These are phyloP conservation scores for Malacosoma neustria DNA, from an alignment of 2,888 invertebrate species.

Conservation along the genomic window DNA sequence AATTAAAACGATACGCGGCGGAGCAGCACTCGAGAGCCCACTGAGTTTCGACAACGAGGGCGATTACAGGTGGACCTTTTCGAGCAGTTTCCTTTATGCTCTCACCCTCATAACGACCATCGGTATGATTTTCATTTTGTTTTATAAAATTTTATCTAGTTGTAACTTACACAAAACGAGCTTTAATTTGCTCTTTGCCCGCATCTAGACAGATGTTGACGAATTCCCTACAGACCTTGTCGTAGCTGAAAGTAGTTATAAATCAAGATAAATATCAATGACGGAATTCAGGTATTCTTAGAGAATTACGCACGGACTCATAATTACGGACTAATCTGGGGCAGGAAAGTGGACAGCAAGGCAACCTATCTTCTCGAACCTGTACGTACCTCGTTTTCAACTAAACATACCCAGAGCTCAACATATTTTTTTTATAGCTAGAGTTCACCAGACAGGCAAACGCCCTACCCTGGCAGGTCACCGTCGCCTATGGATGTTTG, in stretches of 20 bases:
- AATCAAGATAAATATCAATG: not conserved
- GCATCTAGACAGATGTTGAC: not conserved
- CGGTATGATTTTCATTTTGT: slow-evolving; percentile 75
- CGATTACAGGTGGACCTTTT: slow-evolving; percentile 90
- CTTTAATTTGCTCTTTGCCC: not conserved
- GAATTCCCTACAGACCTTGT: not conserved
- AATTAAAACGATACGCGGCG: slow-evolving; percentile 58
- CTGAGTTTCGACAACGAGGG: slow-evolving; percentile 33
- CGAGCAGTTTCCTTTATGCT: slow-evolving; percentile 93
- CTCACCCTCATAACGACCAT: slow-evolving; percentile 95
- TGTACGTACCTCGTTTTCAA: not conserved
- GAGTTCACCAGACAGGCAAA: too few relatives aligned
- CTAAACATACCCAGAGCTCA: not conserved
- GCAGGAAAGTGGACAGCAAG: not conserved
- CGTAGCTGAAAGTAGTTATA: not conserved
- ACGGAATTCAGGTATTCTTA: not conserved
- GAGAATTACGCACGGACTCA: too few relatives aligned
- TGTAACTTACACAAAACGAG: too few relatives aligned
- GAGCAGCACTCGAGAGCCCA: slow-evolving; percentile 45
- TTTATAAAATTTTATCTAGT: too few relatives aligned
- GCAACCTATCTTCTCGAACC: not conserved
- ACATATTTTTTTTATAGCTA: too few relatives aligned
- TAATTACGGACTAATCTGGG: not conserved
- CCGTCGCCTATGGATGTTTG: too few relatives aligned
- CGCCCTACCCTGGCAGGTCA: too few relatives aligned